phyloP scores from a whole-genome alignment of 2,888 invertebrate genomes.

The Cheilosia pagana region DNA sequence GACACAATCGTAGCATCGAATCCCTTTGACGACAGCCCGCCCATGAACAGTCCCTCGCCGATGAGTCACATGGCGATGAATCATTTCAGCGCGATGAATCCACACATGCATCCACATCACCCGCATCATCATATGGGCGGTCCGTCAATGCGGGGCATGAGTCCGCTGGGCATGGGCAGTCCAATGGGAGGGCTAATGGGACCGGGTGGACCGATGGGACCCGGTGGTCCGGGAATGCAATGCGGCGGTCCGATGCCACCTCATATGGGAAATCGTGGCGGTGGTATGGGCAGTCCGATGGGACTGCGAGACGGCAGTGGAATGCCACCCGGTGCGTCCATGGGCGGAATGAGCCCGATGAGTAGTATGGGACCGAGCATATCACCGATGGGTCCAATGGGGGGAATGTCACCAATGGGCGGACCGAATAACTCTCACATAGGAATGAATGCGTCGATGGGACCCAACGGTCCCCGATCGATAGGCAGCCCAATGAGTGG shows the following conservation, averaged over 20 bases:
- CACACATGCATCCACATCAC: conserved; percentile 89
- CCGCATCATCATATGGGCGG: conserved; percentile 87
- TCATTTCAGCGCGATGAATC: conserved; percentile 86
- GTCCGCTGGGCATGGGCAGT: conserved; percentile 80
- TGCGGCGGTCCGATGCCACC: conserved; percentile 80
- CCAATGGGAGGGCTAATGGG: conserved; percentile 77
- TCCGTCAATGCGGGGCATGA: conserved; percentile 84
- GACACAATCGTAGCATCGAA: conserved; percentile 97
- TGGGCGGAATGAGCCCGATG: conserved; percentile 85
- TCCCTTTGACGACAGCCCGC: conserved; percentile 94
- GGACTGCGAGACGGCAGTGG: conserved; percentile 85
- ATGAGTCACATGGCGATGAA: conserved; percentile 87
- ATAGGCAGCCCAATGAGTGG: conserved; percentile 90
- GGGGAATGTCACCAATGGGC: conserved; percentile 88
- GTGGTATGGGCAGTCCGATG: conserved; percentile 84
- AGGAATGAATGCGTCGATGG: conserved; percentile 85
- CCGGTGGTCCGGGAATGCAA: conserved; percentile 78
- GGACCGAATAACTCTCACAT: conserved; percentile 86
- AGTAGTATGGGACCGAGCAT: conserved; percentile 84
- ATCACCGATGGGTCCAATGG: conserved; percentile 83
- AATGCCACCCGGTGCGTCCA: conserved; percentile 80
- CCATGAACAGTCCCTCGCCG: conserved; percentile 83
- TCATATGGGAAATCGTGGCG: conserved; percentile 82
- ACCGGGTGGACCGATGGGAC: conserved; percentile 68
- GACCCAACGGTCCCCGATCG: conserved; percentile 84